Conservation (phyloP, 2,113 vertebrate genomes). For the Bucco capensis region DNA sequence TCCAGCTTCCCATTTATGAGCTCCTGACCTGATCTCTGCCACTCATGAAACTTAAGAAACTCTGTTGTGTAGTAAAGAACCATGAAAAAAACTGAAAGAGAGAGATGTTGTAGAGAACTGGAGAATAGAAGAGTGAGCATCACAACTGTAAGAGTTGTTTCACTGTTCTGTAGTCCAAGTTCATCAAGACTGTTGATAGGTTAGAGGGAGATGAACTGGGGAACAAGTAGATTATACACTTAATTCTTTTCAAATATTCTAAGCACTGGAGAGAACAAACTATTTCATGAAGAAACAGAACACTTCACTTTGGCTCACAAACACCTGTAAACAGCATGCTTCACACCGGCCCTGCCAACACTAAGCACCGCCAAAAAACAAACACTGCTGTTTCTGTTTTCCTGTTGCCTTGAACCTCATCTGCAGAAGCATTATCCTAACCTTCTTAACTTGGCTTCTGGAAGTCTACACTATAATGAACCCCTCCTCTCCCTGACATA, state of each 20-base stretch:
- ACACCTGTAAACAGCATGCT: constrained; percentile 58
- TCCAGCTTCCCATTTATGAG: neutral
- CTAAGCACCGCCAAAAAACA: constrained; percentile 9
- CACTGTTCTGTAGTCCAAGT: neutral
- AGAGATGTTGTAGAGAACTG: neutral
- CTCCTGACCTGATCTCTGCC: neutral
- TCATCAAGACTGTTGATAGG: fast-evolving
- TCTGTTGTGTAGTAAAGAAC: neutral
- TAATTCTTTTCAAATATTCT: constrained; percentile 30
- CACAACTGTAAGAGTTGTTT: neutral
- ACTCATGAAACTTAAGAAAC: neutral
- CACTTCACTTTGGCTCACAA: constrained; percentile 29
- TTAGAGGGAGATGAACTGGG: neutral
- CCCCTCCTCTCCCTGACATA: constrained; percentile 40
- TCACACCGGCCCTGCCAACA: constrained; percentile 18
- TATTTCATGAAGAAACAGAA: constrained; percentile 29
- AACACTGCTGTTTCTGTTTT: constrained; percentile 49
- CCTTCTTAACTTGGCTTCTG: constrained; percentile 42
- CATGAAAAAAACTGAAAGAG: neutral
- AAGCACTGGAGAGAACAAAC: neutral
- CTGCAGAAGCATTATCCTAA: constrained; percentile 41
- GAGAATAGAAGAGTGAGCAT: neutral
- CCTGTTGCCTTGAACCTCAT: neutral
- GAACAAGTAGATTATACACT: neutral
- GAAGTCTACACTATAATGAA: constrained; percentile 23